Evolutionary conservation across 1,140 invertebrate genomes (phyloP).

Genomic region (Grapholita molesta): DNA sequence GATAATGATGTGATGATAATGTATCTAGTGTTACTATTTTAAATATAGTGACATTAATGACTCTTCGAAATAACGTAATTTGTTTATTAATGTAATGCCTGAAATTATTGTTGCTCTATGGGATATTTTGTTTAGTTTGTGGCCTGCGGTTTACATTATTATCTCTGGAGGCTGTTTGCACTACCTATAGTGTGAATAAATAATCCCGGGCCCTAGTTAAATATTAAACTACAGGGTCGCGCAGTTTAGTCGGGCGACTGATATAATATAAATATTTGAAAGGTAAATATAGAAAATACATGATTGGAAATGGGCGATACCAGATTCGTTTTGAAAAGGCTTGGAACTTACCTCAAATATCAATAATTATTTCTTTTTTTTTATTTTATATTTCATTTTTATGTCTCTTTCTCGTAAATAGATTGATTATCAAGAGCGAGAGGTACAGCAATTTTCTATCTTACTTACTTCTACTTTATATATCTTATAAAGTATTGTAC

Average conservation of each 20-base stretch:
- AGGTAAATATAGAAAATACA: not conserved
- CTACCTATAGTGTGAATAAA: conserved; percentile 60
- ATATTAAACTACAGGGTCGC: conserved; percentile 54
- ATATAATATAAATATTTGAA: conserved; percentile 3
- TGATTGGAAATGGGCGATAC: not conserved
- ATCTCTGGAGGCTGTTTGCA: conserved; percentile 49
- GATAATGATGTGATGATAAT: no score
- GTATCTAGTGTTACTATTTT: no score
- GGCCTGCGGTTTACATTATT: conserved; percentile 43
- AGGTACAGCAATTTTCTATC: no score
- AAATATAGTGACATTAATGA: no score
- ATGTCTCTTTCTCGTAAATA: no score
- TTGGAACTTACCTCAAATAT: no score
- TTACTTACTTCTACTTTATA: no score
- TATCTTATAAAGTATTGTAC: no score
- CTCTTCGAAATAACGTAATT: not conserved
- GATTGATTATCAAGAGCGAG: no score
- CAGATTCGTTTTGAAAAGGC: not conserved
- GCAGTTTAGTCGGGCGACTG: conserved; percentile 32
- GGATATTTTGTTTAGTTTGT: conserved; percentile 61
- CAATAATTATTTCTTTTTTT: not conserved
- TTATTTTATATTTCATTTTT: no score
- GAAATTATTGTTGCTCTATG: conserved; percentile 55
- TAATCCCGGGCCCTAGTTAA: conserved; percentile 61
- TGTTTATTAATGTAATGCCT: conserved; percentile 5